Evolutionary conservation across 2,797 vertebrate species (phyloP), one percentile per base, ranked within the genome.

Genomic region (Rhinogobio ventralis): DNA sequence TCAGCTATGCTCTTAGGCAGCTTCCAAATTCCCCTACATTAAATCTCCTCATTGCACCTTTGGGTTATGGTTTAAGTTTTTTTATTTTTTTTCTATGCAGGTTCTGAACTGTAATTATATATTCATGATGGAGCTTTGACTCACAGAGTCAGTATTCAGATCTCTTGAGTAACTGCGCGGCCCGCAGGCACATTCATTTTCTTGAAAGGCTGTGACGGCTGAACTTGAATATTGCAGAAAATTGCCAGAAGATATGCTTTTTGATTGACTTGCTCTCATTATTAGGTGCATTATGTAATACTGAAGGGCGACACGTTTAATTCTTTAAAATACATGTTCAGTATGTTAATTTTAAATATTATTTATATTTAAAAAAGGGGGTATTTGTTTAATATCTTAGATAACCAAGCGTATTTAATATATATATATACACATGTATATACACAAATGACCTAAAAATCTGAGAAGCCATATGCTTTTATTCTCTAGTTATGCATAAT

Each of bases 331-430:
- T 49, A 79, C 45, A 62, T 25, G 11, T 36, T 53, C 30, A 53
- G 28, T 13, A 33, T 55, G 53, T 74, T 84, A 51, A 42, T 68
- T 60, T 57, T 72, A 83, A 85, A 86, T 71, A 83, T 67, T 83
- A 57, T 39, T 85, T 62, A 25, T 55, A 42, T 64, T 46, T 69
- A 68, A 55, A 55, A 81, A 77, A 23, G 17, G 6, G 7, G 1
- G 30, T 75, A 46, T 76, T 71, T 15, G 39, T 81, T 83, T 60
- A 78, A 76, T 66, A 49, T 72, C 42, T 86, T 86, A 71, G 45
- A 28, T 79, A 77, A 83, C 73, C 60, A 74, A 83, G 67, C 57
- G 5, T 49, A 17, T 30, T 49, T 36, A 75, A 36, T 55, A 20
- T 13, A 0, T 33, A 0, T n/a, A n/a, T n/a, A n/a, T n/a, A n/a